Percentiles rank a stretch among this genome's conserved stretches.
These are phyloP conservation scores for Coptodon rendalli DNA, from an alignment of 2,113 vertebrate genomes.

Conservation along the genomic window DNA sequence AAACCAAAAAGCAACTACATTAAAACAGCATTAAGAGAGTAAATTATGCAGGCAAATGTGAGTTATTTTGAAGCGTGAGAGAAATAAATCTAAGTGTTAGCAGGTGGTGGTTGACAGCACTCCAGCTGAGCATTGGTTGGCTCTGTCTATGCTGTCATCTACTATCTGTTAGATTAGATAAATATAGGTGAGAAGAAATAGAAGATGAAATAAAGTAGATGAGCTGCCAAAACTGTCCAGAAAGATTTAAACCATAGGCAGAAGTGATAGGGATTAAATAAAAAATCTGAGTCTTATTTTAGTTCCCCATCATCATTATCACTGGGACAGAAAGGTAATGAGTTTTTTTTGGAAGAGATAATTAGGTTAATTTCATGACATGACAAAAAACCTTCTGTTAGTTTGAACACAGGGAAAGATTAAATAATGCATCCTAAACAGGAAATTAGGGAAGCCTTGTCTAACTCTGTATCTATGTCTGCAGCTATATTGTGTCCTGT, in stretches of 20 bases:
- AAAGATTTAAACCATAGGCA: neutral
- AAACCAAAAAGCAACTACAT: neutral
- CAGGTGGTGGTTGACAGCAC: neutral
- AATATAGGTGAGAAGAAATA: constrained; percentile 10
- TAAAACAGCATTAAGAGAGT: neutral
- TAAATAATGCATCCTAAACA: neutral
- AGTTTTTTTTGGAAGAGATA: neutral
- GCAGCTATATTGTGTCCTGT: neutral
- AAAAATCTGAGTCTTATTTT: neutral
- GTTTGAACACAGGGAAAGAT: neutral
- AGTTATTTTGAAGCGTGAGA: neutral
- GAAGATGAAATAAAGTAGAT: neutral
- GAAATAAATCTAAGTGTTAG: neutral
- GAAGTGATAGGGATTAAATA: neutral
- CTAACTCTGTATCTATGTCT: neutral
- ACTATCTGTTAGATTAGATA: neutral
- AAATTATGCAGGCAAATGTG: neutral
- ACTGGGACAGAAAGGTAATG: neutral
- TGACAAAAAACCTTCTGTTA: neutral
- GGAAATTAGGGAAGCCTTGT: constrained; percentile 2
- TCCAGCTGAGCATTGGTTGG: neutral
- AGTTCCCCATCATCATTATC: neutral
- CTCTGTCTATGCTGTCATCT: neutral
- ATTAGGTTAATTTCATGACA: neutral
- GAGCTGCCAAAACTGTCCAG: neutral